Base-by-base conservation (phyloP, 2,888 invertebrate species). In the Trissolcus japonicus region DNA sequence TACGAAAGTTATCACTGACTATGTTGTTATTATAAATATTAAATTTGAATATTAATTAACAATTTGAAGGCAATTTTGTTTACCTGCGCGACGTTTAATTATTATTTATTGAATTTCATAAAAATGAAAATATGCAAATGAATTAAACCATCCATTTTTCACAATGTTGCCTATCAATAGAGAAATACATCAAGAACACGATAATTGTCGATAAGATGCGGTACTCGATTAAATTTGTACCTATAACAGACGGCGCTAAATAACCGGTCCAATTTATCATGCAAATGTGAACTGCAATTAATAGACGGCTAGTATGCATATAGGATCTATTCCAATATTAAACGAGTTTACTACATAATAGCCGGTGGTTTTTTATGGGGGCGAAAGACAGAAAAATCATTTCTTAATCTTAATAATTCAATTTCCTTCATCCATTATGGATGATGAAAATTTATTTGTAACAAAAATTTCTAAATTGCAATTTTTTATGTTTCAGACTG, bases 241-340 rank as follows among this genome's bases (percentile, higher is more conserved):
- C 14, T 16, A 46, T 16, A 46, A 16, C 67, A 43, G 67, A 16
- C 60, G 48, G 62, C 53, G 35, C 60, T 78, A 56, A 63, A 56
- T 72, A 65, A 69, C 56, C 74, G 65, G 72, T 69, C 41, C 75
- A 68, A 72, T 68, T 78, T 78, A 75, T 80, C 80, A 79, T 76
- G 76, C 75, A 76, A 79, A 69, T 68, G 66, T 68, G 53, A 60
- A 61, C 57, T 13, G 67, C 69, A 77, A 79, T 74, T 76, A 76
- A 79, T 72, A 77, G 68, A 43, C 62, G 53, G 55, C 35, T 63
- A 55, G 46, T 72, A 21, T 35, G 43, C 16, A 51, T 19, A 51
- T 35, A 41, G 40, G n/a, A 74, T 54, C 67, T 66, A 57, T 53
- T 67, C 41, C 43, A 19, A 55, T 43, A 21, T 60, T 41, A 53